These are phyloP conservation scores for Ennomos erosarius DNA, from an alignment of 2,888 invertebrate genomes.

Conservation along the genomic window DNA sequence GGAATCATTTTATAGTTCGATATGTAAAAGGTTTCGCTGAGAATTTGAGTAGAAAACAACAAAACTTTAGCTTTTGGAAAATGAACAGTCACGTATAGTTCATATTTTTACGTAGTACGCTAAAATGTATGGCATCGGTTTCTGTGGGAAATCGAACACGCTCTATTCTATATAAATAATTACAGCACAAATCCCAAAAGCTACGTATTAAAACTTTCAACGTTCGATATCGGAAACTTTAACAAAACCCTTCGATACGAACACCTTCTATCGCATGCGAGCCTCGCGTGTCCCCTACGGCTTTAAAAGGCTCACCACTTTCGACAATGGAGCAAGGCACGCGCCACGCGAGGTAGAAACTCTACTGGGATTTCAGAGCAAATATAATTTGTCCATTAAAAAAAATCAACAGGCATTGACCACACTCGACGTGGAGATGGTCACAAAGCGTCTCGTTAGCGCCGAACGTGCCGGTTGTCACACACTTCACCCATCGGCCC, in stretches of 20 bases:
- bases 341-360: slow-evolving; percentile 60
- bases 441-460: slow-evolving; percentile 86
- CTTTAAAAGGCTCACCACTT: slow-evolving; percentile 73
- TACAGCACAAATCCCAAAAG: slow-evolving; percentile 28
- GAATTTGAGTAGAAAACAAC: neutral
- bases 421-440: slow-evolving; percentile 76
- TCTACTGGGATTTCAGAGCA: slow-evolving; percentile 66
- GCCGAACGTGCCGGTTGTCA: slow-evolving; percentile 82
- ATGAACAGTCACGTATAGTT: too few relatives aligned
- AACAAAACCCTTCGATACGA: slow-evolving; percentile 43
- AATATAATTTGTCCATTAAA: slow-evolving; percentile 84
- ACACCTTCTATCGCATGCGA: slow-evolving; percentile 63
- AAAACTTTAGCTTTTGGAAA: too few relatives aligned
- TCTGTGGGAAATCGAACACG: slow-evolving; percentile 32
- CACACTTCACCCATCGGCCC: slow-evolving; percentile 83
- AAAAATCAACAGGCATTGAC: slow-evolving; percentile 80
- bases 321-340: slow-evolving; percentile 55
- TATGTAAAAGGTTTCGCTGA: neutral
- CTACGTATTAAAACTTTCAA: slow-evolving; percentile 31
- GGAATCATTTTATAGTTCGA: slow-evolving; percentile 65
- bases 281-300: slow-evolving; percentile 62
- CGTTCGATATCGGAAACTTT: slow-evolving; percentile 38
- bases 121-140: too few relatives aligned
- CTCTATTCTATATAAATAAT: slow-evolving; percentile 19
- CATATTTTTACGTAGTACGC: too few relatives aligned